Conservation (phyloP, 2,797 vertebrate genomes). For the Distichodus sexfasciatus region DNA sequence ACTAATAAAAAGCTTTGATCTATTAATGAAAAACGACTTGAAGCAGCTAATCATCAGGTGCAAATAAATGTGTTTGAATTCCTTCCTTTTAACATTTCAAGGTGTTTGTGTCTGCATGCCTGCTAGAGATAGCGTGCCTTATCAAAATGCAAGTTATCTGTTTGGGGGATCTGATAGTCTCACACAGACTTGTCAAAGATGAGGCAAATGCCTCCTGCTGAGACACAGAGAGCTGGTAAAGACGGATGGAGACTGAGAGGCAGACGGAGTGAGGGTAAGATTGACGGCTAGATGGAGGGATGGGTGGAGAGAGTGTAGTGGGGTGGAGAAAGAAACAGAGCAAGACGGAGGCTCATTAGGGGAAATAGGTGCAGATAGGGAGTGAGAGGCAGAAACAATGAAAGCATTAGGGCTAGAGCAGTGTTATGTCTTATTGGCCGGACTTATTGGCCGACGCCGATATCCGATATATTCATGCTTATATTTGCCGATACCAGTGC, state of each 20-base stretch:
- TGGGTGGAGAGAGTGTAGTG: conserved; percentile 36
- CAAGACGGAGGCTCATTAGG: conserved; percentile 40
- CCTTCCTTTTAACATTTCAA: too few species aligned
- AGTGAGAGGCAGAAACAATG: not conserved
- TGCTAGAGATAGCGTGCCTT: conserved; percentile 41
- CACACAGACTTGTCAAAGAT: conserved; percentile 22
- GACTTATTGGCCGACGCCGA: too few species aligned
- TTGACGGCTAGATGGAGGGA: conserved; percentile 31
- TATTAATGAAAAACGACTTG: too few species aligned
- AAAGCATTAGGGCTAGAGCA: conserved; percentile 28
- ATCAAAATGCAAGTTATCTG: conserved; percentile 49
- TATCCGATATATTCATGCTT: too few species aligned
- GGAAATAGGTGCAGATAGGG: conserved; percentile 24
- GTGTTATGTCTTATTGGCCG: conserved; percentile 4
- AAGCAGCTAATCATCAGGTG: too few species aligned
- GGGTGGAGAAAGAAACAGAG: conserved; percentile 29
- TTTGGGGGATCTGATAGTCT: conserved; percentile 2
- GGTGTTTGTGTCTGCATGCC: conserved; percentile 55
- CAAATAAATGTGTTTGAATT: too few species aligned
- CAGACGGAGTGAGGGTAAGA: conserved; percentile 43
- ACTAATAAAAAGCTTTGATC: too few species aligned
- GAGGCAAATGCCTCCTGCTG: conserved; percentile 40
- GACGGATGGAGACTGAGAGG: conserved; percentile 42
- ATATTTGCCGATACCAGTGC: too few species aligned
- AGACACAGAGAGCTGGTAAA: not conserved